A percentile compares a stretch with the other conserved stretches of the same genome.
Conservation (phyloP, 2,888 invertebrate species). For the Xestoiulus laeticollis region DNA sequence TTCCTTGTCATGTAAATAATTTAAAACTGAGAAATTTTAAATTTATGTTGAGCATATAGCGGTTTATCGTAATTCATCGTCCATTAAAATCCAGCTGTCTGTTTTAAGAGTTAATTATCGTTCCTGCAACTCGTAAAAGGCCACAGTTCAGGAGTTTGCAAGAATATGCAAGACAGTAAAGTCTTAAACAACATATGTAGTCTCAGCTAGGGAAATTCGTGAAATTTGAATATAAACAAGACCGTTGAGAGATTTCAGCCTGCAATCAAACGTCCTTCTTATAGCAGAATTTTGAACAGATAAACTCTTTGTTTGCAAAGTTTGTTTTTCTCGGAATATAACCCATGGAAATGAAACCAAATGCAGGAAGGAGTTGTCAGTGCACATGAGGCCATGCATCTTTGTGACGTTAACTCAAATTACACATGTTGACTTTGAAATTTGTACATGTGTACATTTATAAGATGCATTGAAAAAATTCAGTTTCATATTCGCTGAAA, state of each 20-base stretch:
- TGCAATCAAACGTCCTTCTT: not conserved
- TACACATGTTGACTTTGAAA: too few species aligned
- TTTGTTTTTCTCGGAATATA: not conserved
- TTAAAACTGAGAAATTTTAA: not conserved
- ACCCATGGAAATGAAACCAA: not conserved
- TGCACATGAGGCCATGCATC: too few species aligned
- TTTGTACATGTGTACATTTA: too few species aligned
- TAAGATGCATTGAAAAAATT: too few species aligned
- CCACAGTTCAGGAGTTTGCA: not conserved
- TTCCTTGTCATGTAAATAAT: not conserved
- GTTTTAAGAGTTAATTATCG: not conserved
- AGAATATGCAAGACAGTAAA: not conserved
- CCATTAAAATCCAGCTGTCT: not conserved
- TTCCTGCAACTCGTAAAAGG: not conserved
- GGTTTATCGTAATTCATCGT: not conserved
- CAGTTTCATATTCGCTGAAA: too few species aligned
- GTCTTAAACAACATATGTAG: too few species aligned
- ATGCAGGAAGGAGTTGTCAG: too few species aligned
- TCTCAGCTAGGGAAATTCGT: not conserved
- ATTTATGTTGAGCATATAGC: not conserved
- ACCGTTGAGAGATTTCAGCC: not conserved
- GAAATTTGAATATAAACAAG: not conserved
- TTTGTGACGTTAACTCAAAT: too few species aligned
- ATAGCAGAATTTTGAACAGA: not conserved
- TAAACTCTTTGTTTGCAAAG: not conserved